Evolutionary conservation across 2,888 invertebrate species (phyloP).

Genomic region (Bellardia bayeri): DNA sequence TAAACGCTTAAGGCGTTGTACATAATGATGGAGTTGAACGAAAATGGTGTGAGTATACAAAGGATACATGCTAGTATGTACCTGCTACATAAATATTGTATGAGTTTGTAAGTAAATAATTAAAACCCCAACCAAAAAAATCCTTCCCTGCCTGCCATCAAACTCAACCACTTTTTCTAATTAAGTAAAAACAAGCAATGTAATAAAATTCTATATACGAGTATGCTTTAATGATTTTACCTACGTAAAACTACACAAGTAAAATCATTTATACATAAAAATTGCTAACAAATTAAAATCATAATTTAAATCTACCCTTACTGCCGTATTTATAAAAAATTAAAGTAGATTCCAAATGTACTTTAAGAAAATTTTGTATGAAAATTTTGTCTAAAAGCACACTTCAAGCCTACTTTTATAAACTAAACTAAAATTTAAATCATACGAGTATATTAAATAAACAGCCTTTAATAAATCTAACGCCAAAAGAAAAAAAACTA

Average conservation of each 20-base stretch:
- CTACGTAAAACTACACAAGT: constrained; percentile 1
- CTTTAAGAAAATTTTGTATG: too few relatives aligned
- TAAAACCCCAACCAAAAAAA: neutral
- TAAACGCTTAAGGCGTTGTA: constrained; percentile 37
- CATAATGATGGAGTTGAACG: constrained; percentile 22
- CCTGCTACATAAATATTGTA: neutral
- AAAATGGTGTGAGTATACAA: neutral
- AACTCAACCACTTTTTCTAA: constrained; percentile 4
- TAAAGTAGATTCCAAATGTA: too few relatives aligned
- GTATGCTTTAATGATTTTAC: neutral
- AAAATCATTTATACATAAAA: constrained; percentile 31
- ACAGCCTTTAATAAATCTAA: constrained; percentile 21
- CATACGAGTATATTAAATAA: constrained; percentile 12
- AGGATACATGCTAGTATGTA: neutral
- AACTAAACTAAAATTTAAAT: neutral
- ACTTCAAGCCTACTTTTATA: too few relatives aligned
- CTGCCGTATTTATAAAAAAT: too few relatives aligned
- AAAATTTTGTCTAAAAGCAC: too few relatives aligned
- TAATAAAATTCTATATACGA: neutral
- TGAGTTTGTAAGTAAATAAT: neutral
- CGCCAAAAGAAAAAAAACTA: constrained; percentile 1
- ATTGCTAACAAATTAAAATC: constrained; percentile 23
- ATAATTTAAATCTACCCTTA: neutral
- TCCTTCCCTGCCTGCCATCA: neutral
- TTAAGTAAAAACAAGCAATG: constrained; percentile 54